phyloP scores from a whole-genome alignment of 2,113 vertebrate genomes.

The Alosa alosa region DNA sequence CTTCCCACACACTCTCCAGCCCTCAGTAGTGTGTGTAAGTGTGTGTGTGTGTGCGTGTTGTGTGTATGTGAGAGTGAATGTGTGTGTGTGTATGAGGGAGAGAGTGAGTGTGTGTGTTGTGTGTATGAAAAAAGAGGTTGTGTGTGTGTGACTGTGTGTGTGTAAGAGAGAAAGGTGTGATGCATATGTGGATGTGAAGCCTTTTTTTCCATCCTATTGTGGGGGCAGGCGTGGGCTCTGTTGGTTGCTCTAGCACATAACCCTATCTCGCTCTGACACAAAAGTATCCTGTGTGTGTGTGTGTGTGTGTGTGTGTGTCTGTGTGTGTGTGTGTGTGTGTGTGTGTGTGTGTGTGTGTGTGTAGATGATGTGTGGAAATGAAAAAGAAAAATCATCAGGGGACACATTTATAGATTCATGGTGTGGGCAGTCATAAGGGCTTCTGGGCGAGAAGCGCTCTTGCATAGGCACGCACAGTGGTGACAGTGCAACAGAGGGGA shows the following conservation, averaged over 20 bases:
- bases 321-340: constrained; percentile 26
- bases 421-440: background rate
- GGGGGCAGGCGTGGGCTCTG: constrained; percentile 41
- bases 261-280: constrained; percentile 22
- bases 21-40: background rate
- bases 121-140: background rate
- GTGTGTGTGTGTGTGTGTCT: background rate
- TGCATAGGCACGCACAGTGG: background rate
- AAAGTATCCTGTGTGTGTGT: constrained; percentile 34
- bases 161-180: background rate
- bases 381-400: background rate
- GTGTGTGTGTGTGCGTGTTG: background rate
- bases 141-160: background rate
- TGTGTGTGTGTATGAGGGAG: background rate
- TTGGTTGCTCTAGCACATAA: constrained; percentile 33
- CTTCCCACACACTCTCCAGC: background rate
- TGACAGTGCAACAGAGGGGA: background rate
- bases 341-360: constrained; percentile 16
- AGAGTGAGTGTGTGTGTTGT: background rate
- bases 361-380: background rate
- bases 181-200: constrained; percentile 26
- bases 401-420: background rate
- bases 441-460: background rate
- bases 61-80: background rate
- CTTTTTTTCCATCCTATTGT: constrained; percentile 25